Conservation (phyloP, 1,140 invertebrate species). For the Pachypsylla venusta region DNA sequence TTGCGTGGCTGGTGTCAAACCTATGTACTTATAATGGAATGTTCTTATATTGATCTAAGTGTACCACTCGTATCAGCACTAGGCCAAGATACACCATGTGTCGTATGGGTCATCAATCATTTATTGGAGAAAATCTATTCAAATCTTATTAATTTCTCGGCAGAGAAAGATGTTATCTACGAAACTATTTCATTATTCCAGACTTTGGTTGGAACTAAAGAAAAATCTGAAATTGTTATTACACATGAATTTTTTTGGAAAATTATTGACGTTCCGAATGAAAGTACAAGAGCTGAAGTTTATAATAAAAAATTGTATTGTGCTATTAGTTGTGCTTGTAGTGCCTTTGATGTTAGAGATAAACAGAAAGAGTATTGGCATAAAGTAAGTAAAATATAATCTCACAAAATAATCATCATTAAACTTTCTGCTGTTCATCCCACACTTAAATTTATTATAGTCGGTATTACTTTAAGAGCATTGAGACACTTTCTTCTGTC, state of each 20-base stretch:
- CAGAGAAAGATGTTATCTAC: conserved; percentile 40
- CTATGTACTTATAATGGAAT: conserved; percentile 55
- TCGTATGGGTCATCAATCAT: conserved; percentile 42
- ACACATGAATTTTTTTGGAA: not conserved
- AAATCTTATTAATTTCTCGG: conserved; percentile 40
- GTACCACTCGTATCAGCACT: conserved; percentile 40
- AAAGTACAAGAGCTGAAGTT: not conserved
- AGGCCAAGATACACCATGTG: conserved; percentile 41
- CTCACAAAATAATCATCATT: too few relatives aligned
- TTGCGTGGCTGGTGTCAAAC: conserved; percentile 56
- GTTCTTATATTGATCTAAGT: conserved; percentile 46
- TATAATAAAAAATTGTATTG: not conserved
- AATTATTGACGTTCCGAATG: not conserved
- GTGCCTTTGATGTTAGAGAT: conserved; percentile 24
- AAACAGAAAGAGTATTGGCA: conserved; percentile 30
- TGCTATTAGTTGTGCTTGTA: conserved; percentile 7
- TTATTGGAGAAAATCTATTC: conserved; percentile 43
- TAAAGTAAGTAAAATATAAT: conserved; percentile 32
- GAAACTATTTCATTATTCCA: conserved; percentile 43
- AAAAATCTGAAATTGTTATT: conserved; percentile 34
- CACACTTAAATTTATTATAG: too few relatives aligned
- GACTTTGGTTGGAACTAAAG: conserved; percentile 37
- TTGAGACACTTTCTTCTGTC: too few relatives aligned
- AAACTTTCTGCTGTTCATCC: too few relatives aligned
- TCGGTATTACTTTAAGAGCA: too few relatives aligned